phyloP scores from a whole-genome alignment of 2,113 vertebrate species.

The Calidris pygmaea region DNA sequence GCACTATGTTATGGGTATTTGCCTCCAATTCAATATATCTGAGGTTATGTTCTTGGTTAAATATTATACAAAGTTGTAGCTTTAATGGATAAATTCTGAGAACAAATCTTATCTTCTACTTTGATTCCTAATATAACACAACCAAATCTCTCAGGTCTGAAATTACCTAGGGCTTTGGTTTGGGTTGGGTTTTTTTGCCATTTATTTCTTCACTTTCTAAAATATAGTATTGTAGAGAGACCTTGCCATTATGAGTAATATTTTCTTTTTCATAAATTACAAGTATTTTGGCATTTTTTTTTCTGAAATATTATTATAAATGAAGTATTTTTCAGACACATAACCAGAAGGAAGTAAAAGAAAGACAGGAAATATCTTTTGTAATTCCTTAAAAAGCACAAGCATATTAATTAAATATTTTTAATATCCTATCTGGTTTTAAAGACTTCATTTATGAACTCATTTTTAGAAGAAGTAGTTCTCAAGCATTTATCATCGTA shows the following conservation, averaged over 20 bases:
- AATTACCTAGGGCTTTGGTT: neutral
- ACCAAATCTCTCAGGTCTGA: neutral
- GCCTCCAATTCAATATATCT: no score
- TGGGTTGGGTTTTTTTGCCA: accelerated
- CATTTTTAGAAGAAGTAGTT: neutral
- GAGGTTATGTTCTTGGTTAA: neutral
- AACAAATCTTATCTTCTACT: neutral
- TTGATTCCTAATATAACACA: neutral
- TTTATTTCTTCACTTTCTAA: neutral
- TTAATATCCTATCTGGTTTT: neutral
- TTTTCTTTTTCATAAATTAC: neutral
- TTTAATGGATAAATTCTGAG: neutral
- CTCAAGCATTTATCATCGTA: neutral
- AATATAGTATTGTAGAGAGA: neutral
- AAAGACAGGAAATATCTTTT: neutral
- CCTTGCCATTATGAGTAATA: neutral
- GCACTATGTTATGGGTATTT: neutral
- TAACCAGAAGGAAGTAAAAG: neutral
- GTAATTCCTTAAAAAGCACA: neutral
- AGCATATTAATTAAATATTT: neutral
- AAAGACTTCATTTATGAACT: neutral
- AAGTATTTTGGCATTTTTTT: neutral
- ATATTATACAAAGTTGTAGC: neutral
- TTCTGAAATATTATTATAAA: neutral
- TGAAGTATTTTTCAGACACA: neutral